Evolutionary conservation across 53 echinoderm and acorn worm genomes (phyloP).

Genomic region (Crossaster papposus): DNA sequence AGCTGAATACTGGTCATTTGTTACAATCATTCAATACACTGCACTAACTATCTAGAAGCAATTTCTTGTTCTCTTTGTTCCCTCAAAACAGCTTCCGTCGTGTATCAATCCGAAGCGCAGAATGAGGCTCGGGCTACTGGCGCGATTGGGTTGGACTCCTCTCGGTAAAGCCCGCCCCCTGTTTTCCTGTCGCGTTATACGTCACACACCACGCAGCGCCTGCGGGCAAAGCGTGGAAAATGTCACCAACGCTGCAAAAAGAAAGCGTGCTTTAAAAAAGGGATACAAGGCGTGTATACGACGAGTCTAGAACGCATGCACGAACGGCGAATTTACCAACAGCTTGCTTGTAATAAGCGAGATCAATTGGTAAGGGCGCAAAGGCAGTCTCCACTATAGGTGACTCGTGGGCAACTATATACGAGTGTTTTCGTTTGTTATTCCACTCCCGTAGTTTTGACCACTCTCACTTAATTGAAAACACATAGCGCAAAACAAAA

Average conservation of each 20-base stretch:
- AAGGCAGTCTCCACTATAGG: not conserved
- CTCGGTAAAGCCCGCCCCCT: constrained; percentile 57
- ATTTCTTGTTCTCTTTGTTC: no score
- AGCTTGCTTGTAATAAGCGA: constrained; percentile 13
- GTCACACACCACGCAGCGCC: constrained; percentile 33
- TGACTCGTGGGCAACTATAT: not conserved
- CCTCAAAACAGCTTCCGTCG: constrained; percentile 1
- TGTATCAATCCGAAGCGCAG: constrained; percentile 17
- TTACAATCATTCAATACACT: no score
- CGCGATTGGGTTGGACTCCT: constrained; percentile 51
- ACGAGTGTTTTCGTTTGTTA: not conserved
- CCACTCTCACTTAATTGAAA: not conserved
- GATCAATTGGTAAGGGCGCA: constrained; percentile 22
- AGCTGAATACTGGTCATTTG: not conserved
- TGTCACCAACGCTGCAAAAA: constrained; percentile 33
- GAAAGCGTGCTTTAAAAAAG: constrained; percentile 19
- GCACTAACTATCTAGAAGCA: not conserved
- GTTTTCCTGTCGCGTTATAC: constrained; percentile 6
- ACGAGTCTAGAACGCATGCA: no score
- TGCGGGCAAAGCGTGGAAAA: constrained; percentile 29
- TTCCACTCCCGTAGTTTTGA: not conserved
- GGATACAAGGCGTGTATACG: not conserved
- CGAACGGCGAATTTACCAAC: not conserved
- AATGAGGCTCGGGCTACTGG: constrained; percentile 20
- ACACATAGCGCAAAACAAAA: not conserved